Evolutionary conservation across 1,140 invertebrate species (phyloP).

Genomic region (Halyomorpha halys): DNA sequence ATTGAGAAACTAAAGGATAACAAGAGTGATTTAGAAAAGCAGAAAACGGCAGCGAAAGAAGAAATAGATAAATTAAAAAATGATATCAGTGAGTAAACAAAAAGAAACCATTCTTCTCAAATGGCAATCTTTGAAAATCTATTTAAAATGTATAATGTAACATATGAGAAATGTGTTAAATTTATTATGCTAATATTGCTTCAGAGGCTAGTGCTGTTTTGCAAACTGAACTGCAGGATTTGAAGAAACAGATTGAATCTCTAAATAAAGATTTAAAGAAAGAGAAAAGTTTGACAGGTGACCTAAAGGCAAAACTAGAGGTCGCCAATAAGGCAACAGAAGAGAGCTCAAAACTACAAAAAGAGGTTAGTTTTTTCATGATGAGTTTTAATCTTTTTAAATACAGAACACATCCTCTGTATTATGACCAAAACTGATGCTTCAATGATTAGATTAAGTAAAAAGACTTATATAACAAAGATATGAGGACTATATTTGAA

Average conservation of each 20-base stretch:
- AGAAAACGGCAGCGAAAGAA: slow-evolving; percentile 36
- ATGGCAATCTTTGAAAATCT: too few relatives aligned
- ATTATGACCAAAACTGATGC: too few relatives aligned
- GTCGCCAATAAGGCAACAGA: slow-evolving; percentile 26
- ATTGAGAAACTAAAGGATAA: slow-evolving; percentile 29
- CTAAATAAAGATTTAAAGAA: slow-evolving; percentile 17
- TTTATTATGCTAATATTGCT: too few relatives aligned
- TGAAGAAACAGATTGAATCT: slow-evolving; percentile 12
- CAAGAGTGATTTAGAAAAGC: slow-evolving; percentile 37
- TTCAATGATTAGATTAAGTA: too few relatives aligned
- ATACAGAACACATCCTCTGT: too few relatives aligned
- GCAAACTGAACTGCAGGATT: slow-evolving; percentile 2
- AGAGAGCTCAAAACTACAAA: slow-evolving; percentile 15
- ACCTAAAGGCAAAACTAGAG: neutral
- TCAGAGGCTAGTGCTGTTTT: neutral
- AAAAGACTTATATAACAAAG: too few relatives aligned
- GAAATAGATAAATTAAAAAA: slow-evolving; percentile 43
- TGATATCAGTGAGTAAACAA: slow-evolving; percentile 31
- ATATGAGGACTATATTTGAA: too few relatives aligned
- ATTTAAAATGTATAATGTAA: too few relatives aligned
- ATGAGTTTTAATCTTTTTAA: too few relatives aligned
- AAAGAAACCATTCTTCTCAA: neutral
- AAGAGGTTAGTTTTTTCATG: neutral
- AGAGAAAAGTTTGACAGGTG: slow-evolving; percentile 11
- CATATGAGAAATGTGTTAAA: too few relatives aligned